Evolutionary conservation across 2,797 vertebrate genomes (phyloP).

Genomic region (Coendou prehensilis): DNA sequence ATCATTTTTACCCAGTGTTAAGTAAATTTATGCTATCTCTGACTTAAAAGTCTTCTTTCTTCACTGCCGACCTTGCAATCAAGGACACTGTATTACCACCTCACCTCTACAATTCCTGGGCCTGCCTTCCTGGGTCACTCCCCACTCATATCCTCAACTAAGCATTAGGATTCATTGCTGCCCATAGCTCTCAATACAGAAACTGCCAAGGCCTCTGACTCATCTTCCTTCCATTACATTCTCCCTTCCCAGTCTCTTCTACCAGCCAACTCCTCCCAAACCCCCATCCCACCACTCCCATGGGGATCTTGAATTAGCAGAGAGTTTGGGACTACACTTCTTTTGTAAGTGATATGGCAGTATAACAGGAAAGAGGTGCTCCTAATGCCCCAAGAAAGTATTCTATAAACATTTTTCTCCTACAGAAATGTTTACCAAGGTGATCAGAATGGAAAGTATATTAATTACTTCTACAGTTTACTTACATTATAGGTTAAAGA

Average conservation of each 20-base stretch:
- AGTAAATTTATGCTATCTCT: conserved; percentile 14
- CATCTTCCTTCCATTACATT: neutral
- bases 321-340: neutral
- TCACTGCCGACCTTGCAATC: neutral
- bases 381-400: neutral
- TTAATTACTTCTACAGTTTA: neutral
- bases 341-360: neutral
- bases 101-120: neutral
- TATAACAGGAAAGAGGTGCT: neutral
- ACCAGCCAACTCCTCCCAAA: neutral
- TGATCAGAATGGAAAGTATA: neutral
- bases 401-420: neutral
- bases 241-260: neutral
- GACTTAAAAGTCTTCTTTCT: neutral
- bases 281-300: neutral
- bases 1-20: neutral
- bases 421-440: neutral
- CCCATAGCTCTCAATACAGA: neutral
- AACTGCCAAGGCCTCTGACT: neutral
- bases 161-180: neutral
- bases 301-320: neutral
- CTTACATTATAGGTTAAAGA: neutral
- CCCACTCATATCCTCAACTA: neutral
- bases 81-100: neutral
- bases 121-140: neutral